Percentiles rank a stretch among this genome's conserved stretches.
These are phyloP conservation scores for Ganaspis brasiliensis DNA, from an alignment of 2,888 invertebrate genomes.

Conservation along the genomic window DNA sequence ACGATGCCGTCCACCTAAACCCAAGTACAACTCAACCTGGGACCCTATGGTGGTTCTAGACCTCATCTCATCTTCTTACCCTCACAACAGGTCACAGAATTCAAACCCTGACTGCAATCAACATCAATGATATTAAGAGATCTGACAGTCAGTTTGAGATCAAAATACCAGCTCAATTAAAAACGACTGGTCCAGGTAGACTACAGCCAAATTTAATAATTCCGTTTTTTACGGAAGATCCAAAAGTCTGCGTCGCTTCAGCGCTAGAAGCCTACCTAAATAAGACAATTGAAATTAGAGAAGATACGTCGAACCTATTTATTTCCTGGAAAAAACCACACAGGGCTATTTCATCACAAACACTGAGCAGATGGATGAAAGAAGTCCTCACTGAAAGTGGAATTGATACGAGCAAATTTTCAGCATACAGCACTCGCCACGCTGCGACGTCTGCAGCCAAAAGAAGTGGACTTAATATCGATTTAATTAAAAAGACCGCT, in stretches of 20 bases:
- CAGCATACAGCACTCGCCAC: slow-evolving; percentile 36
- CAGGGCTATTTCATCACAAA: slow-evolving; percentile 28
- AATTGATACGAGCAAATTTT: slow-evolving; percentile 30
- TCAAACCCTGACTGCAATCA: slow-evolving; percentile 46
- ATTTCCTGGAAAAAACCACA: slow-evolving; percentile 20
- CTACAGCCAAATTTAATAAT: slow-evolving; percentile 46
- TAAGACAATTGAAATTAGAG: not conserved
- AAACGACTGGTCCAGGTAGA: slow-evolving; percentile 48
- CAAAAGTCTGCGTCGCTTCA: slow-evolving; percentile 10
- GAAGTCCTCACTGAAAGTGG: not conserved
- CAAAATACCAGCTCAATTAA: slow-evolving; percentile 48
- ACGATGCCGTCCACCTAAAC: slow-evolving; percentile 58
- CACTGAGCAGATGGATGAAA: slow-evolving; percentile 51
- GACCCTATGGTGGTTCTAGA: slow-evolving; percentile 58
- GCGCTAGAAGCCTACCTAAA: slow-evolving; percentile 23
- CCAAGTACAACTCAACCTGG: slow-evolving; percentile 65
- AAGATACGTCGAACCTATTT: slow-evolving; percentile 1
- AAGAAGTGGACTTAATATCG: no score
- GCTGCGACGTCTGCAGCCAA: slow-evolving; percentile 50
- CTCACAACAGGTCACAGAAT: slow-evolving; percentile 48
- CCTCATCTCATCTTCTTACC: slow-evolving; percentile 14
- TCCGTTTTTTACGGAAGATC: not conserved
- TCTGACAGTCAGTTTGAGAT: slow-evolving; percentile 54
- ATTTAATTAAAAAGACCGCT: no score
- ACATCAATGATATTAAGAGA: slow-evolving; percentile 20